Conservation (phyloP, 2,797 vertebrate genomes). For the Aldrovandia affinis region DNA sequence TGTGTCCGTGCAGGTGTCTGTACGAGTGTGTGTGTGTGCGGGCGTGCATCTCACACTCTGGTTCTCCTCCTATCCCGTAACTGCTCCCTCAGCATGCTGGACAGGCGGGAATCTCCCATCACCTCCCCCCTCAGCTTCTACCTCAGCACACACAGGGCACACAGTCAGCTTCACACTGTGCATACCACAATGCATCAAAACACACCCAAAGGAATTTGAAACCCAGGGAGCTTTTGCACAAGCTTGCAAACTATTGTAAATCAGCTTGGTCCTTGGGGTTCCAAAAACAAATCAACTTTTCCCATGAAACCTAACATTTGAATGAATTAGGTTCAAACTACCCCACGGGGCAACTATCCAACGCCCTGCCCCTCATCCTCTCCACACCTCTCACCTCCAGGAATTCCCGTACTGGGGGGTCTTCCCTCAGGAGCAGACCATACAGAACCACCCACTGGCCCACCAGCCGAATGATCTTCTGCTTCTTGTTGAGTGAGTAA, state of each 20-base stretch:
- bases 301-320: too few relatives aligned
- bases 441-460: conserved; percentile 88
- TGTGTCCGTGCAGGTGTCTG: too few relatives aligned
- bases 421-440: conserved; percentile 79
- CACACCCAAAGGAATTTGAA: too few relatives aligned
- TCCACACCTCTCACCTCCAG: conserved; percentile 78
- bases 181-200: background rate
- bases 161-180: background rate
- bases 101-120: conserved; percentile 76
- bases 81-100: conserved; percentile 78
- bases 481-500: conserved; percentile 81
- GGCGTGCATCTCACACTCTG: conserved; percentile 63
- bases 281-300: too few relatives aligned
- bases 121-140: conserved; percentile 85
- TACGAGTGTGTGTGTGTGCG: background rate
- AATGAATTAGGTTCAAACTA: too few relatives aligned
- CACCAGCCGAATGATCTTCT: conserved; percentile 87
- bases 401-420: conserved; percentile 76
- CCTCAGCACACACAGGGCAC: background rate
- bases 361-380: background rate
- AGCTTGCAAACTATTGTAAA: too few relatives aligned
- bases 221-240: too few relatives aligned
- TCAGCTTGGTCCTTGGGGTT: too few relatives aligned
- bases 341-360: background rate
- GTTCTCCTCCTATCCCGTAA: conserved; percentile 78